Base-by-base conservation (phyloP, 1,140 invertebrate genomes). In the Drosophila santomea region DNA sequence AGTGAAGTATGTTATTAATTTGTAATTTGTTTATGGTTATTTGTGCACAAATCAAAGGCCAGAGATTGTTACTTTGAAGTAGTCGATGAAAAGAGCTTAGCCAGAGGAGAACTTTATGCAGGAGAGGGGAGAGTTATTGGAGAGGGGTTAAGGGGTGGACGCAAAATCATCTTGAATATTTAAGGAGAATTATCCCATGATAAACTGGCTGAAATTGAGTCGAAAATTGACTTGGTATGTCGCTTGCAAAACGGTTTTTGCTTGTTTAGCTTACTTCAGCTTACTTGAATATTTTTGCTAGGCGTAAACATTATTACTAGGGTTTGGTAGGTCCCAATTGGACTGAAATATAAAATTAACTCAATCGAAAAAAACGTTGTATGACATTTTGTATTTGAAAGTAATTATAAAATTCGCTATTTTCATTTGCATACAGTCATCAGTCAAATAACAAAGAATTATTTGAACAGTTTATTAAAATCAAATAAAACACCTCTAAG, bases 1-100 rank as follows among this genome's bases (percentile, higher is more conserved):
- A 83, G 83, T 68, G 80, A 86, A 88, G 83, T 86, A 86, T 86
- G 83, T 86, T 86, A 86, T 86, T 86, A 86, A 86, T 86, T 86
- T 86, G 79, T 86, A 86, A 86, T 86, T 86, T 86, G 83, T 79
- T 86, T 86, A 86, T 74, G 83, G 83, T 88, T 86, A 86, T 86
- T 86, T 86, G 83, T 86, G 83, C 79, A 89, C 83, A 88, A 86
- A 88, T 86, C 83, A 86, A 86, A 86, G 79, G 84, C 71, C 83
- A 88, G 74, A 88, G 75, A 83, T 88, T 89, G 63, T 78, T 88
- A 88, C 79, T 86, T 89, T 79, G 71, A 79, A 69, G 74, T 77
- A 69, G 74, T 60, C 56, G 43, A 61, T 39, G 64, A 35, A 61
- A 54, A 75, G 55, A 75, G 73, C 67, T 69, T 48, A 71, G 44